Base-by-base conservation (phyloP, 2,113 vertebrate genomes). In the Dromaius novaehollandiae region DNA sequence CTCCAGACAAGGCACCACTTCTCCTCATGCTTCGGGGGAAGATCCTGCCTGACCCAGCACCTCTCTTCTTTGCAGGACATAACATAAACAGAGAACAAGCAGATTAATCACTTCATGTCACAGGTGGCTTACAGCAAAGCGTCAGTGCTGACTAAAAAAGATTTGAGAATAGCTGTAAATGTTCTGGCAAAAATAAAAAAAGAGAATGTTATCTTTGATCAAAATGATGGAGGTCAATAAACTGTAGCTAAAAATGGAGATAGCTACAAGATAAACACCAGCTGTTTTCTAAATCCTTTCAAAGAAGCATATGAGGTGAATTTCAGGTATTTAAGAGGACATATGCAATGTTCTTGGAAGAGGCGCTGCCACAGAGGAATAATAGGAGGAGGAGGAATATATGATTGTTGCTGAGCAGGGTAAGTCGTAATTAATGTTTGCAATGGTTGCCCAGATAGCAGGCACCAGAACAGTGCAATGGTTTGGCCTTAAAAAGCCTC, bases 211-310 rank as follows among this genome's bases (percentile, higher is more conserved):
- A 80, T 89, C 88, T 86, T 89, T 81, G 90, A 85, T 93, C 77
- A 91, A 94, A 90, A 82, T 60, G 16, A 66, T 93, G 82, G 88
- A 90, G 96, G 95, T 96, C 95, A 94, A 69, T 90, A 93, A 96
- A 90, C 85, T 96, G 85, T 76, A 91, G 96, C 93, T 97, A 97
- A 95, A 94, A 97, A 93, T 90, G 79, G 95, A 91, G 80, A 88
- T 81, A 96, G 79, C 79, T 88, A 38, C 28, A 76, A 90, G 92
- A 94, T 97, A 97, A 97, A 97, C 96, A 97, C 90, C 96, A 96
- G 94, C 86, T 96, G 94, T 94, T 96, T 96, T 91, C 73, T 15
- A 90, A 90, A 90, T 94, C 88, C 65, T 86, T 93, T 85, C 88
- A 60, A 95, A 91, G 46, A 65, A 93, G 70, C 12, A 46, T 53